Percentiles rank a stretch among this genome's conserved stretches.
phyloP scores from a whole-genome alignment of 2,113 vertebrate genomes.

The Corynorhinus townsendii region DNA sequence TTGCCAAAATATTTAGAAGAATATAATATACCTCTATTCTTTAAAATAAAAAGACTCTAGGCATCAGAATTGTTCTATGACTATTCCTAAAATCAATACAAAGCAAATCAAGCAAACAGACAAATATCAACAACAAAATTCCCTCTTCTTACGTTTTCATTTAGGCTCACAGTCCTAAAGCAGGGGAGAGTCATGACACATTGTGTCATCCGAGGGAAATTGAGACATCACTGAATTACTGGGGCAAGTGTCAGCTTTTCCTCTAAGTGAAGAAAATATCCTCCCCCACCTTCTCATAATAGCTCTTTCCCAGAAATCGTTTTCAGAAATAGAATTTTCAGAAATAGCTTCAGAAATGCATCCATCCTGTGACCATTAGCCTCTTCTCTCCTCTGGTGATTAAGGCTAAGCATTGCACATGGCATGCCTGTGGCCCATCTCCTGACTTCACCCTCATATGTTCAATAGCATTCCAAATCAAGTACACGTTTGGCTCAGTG shows the following conservation, averaged over 20 bases:
- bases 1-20: neutral
- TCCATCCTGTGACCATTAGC: neutral
- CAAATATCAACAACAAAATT: neutral
- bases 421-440: neutral
- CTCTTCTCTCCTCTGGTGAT: neutral
- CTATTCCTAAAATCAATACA: neutral
- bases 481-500: neutral
- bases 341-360: neutral
- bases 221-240: neutral
- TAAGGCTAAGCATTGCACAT: neutral
- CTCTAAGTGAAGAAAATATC: neutral
- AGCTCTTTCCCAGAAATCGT: neutral
- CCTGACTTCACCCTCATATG: neutral
- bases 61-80: neutral
- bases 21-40: neutral
- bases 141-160: neutral
- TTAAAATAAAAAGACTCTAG: neutral
- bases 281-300: neutral
- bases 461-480: neutral
- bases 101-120: neutral
- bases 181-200: neutral
- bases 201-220: neutral
- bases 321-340: conserved; percentile 19
- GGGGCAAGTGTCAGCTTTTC: neutral
- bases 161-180: neutral